phyloP scores from a whole-genome alignment of 2,797 vertebrate species.

The Helostoma temminkii region DNA sequence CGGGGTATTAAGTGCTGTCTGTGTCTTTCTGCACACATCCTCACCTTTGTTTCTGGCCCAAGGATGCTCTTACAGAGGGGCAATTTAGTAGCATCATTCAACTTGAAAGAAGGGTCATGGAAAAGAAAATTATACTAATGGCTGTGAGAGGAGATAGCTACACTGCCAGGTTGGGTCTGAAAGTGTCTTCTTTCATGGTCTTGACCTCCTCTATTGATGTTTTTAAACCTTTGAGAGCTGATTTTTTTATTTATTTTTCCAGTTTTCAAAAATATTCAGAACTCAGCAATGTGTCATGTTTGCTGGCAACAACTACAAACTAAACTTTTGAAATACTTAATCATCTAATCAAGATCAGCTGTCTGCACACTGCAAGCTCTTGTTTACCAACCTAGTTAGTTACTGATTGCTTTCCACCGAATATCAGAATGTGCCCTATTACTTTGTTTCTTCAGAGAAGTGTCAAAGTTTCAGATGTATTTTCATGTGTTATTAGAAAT shows the following conservation, averaged over 20 bases:
- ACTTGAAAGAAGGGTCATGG: conserved; percentile 52
- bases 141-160: conserved; percentile 22
- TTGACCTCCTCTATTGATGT: conserved; percentile 26
- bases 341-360: neutral
- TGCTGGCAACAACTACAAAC: conserved; percentile 13
- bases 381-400: neutral
- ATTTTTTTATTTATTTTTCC: neutral
- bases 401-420: neutral
- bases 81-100: conserved; percentile 64
- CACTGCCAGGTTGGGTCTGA: conserved; percentile 8
- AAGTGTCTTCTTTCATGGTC: conserved; percentile 22
- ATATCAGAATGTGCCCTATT: neutral
- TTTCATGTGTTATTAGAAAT: neutral
- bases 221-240: neutral
- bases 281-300: neutral
- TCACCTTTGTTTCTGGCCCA: conserved; percentile 68
- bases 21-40: conserved; percentile 51
- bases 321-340: conserved; percentile 16
- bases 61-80: conserved; percentile 65
- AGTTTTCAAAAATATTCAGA: conserved; percentile 15
- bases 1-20: conserved; percentile 68
- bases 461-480: conserved; percentile 7
- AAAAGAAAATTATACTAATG: conserved; percentile 62
- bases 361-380: neutral
- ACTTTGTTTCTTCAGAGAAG: neutral